Evolutionary conservation across 2,113 vertebrate genomes (phyloP).

Genomic region (Eolophus roseicapilla): DNA sequence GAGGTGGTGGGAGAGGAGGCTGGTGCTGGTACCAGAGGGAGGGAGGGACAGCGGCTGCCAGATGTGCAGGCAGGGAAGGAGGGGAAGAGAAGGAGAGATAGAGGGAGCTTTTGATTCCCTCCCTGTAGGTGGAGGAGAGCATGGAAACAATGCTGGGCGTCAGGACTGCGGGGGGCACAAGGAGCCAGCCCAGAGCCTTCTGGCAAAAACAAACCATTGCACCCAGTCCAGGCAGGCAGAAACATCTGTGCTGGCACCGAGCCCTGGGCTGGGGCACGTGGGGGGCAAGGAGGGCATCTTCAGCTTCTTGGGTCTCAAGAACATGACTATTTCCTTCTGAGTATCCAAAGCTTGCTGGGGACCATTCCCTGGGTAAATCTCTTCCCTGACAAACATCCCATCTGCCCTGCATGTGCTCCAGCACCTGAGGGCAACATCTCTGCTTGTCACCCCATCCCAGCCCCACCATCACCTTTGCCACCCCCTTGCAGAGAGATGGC

Average conservation of each 20-base stretch:
- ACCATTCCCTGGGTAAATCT: neutral
- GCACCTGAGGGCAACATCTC: neutral
- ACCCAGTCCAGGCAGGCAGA: neutral
- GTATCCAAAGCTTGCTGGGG: neutral
- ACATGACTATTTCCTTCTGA: neutral
- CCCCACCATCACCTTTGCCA: neutral
- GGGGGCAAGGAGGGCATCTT: neutral
- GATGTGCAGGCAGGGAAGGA: slow-evolving; percentile 9
- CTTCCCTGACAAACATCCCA: neutral
- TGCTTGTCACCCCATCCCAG: neutral
- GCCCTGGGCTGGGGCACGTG: neutral
- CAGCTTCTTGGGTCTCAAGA: neutral
- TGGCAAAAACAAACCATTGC: slow-evolving; percentile 66
- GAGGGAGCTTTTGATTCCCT: slow-evolving; percentile 68
- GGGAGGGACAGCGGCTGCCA: neutral
- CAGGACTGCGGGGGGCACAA: slow-evolving; percentile 60
- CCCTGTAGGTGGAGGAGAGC: slow-evolving; percentile 75
- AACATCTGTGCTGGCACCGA: slow-evolving; percentile 48
- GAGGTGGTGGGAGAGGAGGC: neutral
- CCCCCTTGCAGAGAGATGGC: neutral
- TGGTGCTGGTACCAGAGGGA: neutral
- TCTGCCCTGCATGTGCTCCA: neutral
- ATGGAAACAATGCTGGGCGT: slow-evolving; percentile 72
- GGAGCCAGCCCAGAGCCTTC: slow-evolving; percentile 56
- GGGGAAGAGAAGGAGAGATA: neutral